phyloP scores from a whole-genome alignment of 2,888 invertebrate genomes.

The Subacronicta megacephala region DNA sequence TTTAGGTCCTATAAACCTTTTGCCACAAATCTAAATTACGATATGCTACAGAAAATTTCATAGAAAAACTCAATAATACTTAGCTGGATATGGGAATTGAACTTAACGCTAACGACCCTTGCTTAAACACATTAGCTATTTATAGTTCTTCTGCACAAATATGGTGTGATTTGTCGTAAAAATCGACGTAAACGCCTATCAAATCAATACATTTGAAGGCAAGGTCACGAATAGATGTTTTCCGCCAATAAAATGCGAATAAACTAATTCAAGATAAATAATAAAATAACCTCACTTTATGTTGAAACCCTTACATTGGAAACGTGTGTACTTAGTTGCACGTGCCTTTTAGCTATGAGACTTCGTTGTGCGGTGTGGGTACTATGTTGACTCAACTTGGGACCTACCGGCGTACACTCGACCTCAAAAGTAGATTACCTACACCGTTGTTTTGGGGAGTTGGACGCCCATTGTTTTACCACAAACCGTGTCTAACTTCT shows the following conservation, averaged over 20 bases:
- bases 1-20: too few species aligned
- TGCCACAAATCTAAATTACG: too few species aligned
- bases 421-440: constrained; percentile 63
- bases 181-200: constrained; percentile 5
- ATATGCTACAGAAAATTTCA: too few species aligned
- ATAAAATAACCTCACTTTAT: constrained; percentile 24
- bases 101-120: too few species aligned
- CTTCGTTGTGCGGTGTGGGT: constrained; percentile 50
- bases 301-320: constrained; percentile 42
- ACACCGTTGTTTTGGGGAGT: constrained; percentile 57
- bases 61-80: too few species aligned
- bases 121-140: too few species aligned
- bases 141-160: not conserved
- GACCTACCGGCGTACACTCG: constrained; percentile 61
- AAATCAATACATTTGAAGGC: constrained; percentile 36
- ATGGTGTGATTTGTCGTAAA: not conserved
- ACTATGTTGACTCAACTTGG: constrained; percentile 61
- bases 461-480: constrained; percentile 59
- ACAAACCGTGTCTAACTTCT: constrained; percentile 55
- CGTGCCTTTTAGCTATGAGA: constrained; percentile 54
- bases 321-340: constrained; percentile 58
- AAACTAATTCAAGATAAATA: constrained; percentile 50
- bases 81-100: too few species aligned
- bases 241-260: constrained; percentile 49
- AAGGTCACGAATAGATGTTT: constrained; percentile 34